Evolutionary conservation across 2,797 vertebrate genomes (phyloP), one percentile per base, ranked within the genome.

Genomic region (Loris lydekkerianus): DNA sequence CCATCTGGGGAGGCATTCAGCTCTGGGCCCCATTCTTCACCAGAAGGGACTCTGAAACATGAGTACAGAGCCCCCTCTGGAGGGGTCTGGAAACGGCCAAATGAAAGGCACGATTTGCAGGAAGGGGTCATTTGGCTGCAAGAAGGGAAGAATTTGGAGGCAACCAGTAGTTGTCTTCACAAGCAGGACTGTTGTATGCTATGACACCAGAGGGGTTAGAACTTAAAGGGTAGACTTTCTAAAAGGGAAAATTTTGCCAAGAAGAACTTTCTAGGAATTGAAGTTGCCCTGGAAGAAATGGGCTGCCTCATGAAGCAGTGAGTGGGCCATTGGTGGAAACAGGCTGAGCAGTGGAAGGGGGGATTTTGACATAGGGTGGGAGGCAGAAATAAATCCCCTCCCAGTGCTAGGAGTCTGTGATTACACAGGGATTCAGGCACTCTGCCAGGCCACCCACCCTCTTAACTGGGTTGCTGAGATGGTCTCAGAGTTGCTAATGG

Each of bases 381-480:
- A 65, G 78, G 78, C 92, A 27, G 96, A 77, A 91, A 46, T 14
- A 11, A 88, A 91, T 75, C 87, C 87, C 92, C 67, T 37, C 88
- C 97, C 92, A 37, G 91, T 9, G 70, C 80, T 96, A 43, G 72
- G 96, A 86, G 67, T 58, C 88, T 72, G 88, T 96, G 95, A 96
- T 96, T 94, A 87, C 70, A 81, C 65, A 25, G 3, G 67, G 91
- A 89, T 87, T 75, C 94, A 82, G 94, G 94, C 93, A 70, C 91
- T 73, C 65, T 46, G 97, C 96, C 97, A 96, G 97, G 93, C 97
- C 97, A 97, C 97, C 97, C 97, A 97, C 94, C 91, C 97, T 96
- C 97, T 87, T 87, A 13, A 76, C 82, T 96, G 94, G 90, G 83
- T 96, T 91, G 84, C 94, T 11, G 82, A 95, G 95, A 91, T 92